Evolutionary conservation across 2,888 invertebrate genomes (phyloP).

Genomic region (Catocala nupta): DNA sequence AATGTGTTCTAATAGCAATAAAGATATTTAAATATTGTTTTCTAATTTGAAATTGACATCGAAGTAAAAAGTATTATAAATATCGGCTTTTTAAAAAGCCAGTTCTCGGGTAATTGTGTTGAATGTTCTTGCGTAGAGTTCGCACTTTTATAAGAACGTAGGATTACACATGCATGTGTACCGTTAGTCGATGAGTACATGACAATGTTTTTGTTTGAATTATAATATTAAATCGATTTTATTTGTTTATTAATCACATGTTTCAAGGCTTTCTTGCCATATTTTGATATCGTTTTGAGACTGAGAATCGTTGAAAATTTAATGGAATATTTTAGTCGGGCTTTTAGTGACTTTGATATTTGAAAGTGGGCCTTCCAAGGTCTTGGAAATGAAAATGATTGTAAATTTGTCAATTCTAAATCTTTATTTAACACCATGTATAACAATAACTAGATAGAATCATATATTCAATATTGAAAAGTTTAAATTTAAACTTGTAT

Average conservation of each 20-base stretch:
- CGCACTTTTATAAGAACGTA: conserved; percentile 44
- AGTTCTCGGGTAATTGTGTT: conserved; percentile 17
- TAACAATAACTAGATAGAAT: conserved; percentile 1
- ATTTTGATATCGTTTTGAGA: conserved; percentile 49
- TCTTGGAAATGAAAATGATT: not conserved
- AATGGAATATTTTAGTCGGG: conserved; percentile 24
- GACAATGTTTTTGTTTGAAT: conserved; percentile 30
- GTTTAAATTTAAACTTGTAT: not conserved
- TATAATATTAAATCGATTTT: conserved; percentile 4
- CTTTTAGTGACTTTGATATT: conserved; percentile 25
- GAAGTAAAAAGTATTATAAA: conserved; percentile 15
- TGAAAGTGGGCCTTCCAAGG: conserved; percentile 14
- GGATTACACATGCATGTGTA: conserved; percentile 16
- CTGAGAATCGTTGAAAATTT: conserved; percentile 48
- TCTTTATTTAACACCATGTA: conserved; percentile 11
- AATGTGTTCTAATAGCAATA: conserved; percentile 7
- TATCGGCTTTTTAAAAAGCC: conserved; percentile 1
- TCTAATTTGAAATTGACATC: conserved; percentile 20
- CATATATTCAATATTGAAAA: conserved; percentile 7
- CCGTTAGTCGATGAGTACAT: conserved; percentile 38
- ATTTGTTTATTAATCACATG: conserved; percentile 9
- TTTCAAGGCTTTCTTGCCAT: conserved; percentile 59
- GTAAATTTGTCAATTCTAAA: conserved; percentile 12
- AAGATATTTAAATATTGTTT: not conserved
- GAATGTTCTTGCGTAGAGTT: conserved; percentile 30